These are phyloP conservation scores for Norana najaformis DNA, from an alignment of 2,888 invertebrate species.

Conservation along the genomic window DNA sequence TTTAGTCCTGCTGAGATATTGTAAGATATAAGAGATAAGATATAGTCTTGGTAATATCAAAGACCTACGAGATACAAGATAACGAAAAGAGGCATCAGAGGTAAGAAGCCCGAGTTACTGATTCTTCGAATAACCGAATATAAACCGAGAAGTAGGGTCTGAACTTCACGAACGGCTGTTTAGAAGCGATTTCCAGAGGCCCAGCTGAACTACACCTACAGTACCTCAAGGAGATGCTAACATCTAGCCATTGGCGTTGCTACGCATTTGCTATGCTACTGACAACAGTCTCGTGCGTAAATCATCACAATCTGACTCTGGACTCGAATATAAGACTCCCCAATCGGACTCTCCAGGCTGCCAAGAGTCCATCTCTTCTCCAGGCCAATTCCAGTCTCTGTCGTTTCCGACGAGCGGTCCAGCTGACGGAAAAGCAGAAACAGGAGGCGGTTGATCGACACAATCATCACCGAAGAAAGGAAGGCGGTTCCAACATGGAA, in stretches of 20 bases:
- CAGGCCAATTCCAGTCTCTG: not conserved
- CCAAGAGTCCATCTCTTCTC: not conserved
- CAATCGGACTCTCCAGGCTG: not conserved
- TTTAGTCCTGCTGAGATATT: too few species aligned
- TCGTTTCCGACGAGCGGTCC: not conserved
- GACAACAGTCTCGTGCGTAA: not conserved
- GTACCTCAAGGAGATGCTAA: not conserved
- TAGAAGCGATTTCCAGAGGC: too few species aligned
- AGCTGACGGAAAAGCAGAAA: not conserved
- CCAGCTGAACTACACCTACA: too few species aligned
- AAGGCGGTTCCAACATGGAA: not conserved
- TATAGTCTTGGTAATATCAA: too few species aligned
- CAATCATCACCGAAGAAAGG: not conserved
- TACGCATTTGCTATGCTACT: not conserved
- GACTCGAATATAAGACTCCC: not conserved
- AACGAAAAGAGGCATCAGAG: too few species aligned
- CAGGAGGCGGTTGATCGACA: not conserved
- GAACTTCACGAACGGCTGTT: too few species aligned
- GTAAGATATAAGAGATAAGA: too few species aligned
- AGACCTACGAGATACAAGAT: too few species aligned
- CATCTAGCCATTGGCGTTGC: not conserved
- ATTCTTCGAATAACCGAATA: too few species aligned
- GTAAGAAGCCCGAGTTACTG: too few species aligned
- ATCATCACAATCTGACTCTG: not conserved
- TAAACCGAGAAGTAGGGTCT: too few species aligned